Evolutionary conservation across 2,113 vertebrate species (phyloP), one percentile per base, ranked within the genome.

Genomic region (Collichthys lucidus): DNA sequence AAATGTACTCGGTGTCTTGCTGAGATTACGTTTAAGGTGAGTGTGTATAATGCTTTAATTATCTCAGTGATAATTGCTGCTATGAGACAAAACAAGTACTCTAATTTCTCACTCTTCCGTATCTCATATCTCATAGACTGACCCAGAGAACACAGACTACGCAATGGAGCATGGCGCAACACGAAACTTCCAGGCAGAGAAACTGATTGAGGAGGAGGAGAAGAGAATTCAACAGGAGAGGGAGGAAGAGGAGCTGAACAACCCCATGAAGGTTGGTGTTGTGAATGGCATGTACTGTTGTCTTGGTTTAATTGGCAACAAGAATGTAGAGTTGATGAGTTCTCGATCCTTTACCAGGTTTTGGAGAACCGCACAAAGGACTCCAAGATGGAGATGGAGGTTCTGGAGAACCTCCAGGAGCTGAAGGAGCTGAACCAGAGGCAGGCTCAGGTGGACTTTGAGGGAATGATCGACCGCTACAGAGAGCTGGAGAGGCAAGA

Each of bases 381-480:
- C 90, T 99, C 98, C 3, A 99, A 99, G 88, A 93, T 98, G 92
- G 98, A 99, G 90, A 99, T 99, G 98, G 97, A 99, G 88, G 97
- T 99, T 11, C 89, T 99, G 92, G 98, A 99, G 93, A 99, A 98
- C 89, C 95, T 99, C 31, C 98, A 99, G 94, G 98, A 99, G 91
- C 94, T 99, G 83, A 99, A 99, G 88, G 98, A 99, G 56, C 94
- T 99, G 70, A 99, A 99, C 94, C 98, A 99, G 92, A 95, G 97
- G 3, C 98, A 99, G 95, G 98, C 97, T 0, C 95, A 94, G 0
- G 97, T 99, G 90, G 97, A 99, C 86, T 99, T 97, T 0, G 98
- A 99, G 92, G 95, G 96, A 52, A 98, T 96, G 95, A 90, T 96
- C 3, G 86, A 71, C 35, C 74, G 87, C 53, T 96, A 97, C 94